Base-by-base conservation (phyloP, 2,888 invertebrate species). In the Serrognathus titanus region DNA sequence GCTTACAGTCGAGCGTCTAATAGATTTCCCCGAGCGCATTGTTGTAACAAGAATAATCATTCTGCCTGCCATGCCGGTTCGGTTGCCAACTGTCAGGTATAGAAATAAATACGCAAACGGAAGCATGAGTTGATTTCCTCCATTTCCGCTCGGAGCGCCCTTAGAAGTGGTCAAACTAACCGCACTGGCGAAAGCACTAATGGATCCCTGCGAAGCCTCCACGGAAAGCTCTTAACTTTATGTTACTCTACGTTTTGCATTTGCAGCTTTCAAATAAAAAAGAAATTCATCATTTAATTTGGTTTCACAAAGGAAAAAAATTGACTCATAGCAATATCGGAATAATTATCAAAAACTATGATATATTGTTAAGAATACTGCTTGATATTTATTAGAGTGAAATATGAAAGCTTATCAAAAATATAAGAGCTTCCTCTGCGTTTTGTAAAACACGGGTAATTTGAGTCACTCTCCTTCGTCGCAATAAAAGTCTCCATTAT, bases 91-190 rank as follows among this genome's bases (percentile, higher is more conserved):
- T 58, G 53, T 59, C 58, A 53, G 58, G 62, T 59, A 47, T 45
- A 53, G 56, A 55, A 61, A 62, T 62, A 64, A 63, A 65, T 66
- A 60, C 61, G 48, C 53, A 45, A 54, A 58, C 63, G 66, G 65
- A 65, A 65, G 67, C 65, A 62, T 52, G 67, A 66, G 64, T 66
- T 67, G 68, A 69, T 69, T 70, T 70, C 68, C 67, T 66, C 65
- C 61, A 67, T 67, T 69, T 69, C 69, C 68, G 66, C 60, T 53
- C 53, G 48, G 53, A 54, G 45, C 41, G 36, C 60, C 59, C 57
- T 62, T 54, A 49, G 59, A 61, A 62, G 67, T 63, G 67, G 68
- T 65, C 65, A 66, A 63, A 61, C 57, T 59, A 62, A 65, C 66
- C 68, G 62, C 64, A 50, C 59, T 57, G 64, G 60, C 62, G 52